A percentile compares a stretch with the other conserved stretches of the same genome.
phyloP scores from a whole-genome alignment of 2,113 vertebrate genomes.

The Tachycineta bicolor region DNA sequence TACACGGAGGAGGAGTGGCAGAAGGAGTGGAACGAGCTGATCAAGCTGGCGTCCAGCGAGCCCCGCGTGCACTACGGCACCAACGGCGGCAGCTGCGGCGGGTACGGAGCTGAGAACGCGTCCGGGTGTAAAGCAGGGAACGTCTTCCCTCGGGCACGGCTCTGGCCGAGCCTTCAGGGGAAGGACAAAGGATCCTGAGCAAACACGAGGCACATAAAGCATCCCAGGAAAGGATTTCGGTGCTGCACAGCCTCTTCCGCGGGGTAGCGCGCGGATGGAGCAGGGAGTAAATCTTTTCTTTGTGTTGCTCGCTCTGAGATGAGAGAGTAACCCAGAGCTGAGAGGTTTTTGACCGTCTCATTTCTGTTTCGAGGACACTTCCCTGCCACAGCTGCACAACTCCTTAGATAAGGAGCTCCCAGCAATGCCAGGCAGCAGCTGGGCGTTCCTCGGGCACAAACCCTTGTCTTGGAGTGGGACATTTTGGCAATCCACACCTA shows the following conservation, averaged over 20 bases:
- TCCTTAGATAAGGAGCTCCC: neutral
- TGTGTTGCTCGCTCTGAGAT: neutral
- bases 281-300: neutral
- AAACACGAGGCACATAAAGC: fast-evolving
- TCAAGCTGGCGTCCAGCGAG: slow-evolving; percentile 90
- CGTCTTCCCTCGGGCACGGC: fast-evolving
- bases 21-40: slow-evolving; percentile 95
- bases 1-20: slow-evolving; percentile 99
- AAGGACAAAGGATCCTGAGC: fast-evolving
- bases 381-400: fast-evolving
- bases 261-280: fast-evolving
- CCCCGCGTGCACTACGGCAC: slow-evolving; percentile 89
- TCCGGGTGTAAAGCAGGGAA: fast-evolving
- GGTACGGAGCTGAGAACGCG: slow-evolving; percentile 53
- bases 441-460: fast-evolving
- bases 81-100: slow-evolving; percentile 79
- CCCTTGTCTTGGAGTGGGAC: neutral
- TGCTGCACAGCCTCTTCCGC: fast-evolving
- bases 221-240: fast-evolving
- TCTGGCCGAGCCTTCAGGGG: neutral
- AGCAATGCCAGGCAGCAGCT: neutral
- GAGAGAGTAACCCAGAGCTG: neutral
- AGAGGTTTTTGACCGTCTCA: neutral
- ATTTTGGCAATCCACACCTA: neutral
- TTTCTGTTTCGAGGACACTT: neutral